Evolutionary conservation across 2,888 invertebrate genomes (phyloP).

Genomic region (Mesoligia furuncula): DNA sequence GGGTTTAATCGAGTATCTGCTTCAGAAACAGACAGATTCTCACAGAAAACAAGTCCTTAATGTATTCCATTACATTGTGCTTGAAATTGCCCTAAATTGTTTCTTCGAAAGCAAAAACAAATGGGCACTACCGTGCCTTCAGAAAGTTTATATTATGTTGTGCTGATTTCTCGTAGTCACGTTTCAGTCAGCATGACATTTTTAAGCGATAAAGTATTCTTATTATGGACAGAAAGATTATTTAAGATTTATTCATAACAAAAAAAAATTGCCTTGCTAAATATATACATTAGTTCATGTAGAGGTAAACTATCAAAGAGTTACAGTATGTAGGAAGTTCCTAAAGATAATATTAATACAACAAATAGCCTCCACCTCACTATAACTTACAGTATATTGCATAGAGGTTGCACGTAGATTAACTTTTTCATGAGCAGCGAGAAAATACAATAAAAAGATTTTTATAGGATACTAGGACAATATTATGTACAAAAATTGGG

Average conservation of each 20-base stretch:
- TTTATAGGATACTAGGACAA: neutral
- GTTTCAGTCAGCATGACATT: constrained; percentile 12
- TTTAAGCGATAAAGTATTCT: constrained; percentile 3
- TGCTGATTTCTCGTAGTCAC: neutral
- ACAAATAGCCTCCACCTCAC: constrained; percentile 3
- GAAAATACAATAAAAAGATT: constrained; percentile 3
- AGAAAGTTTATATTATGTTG: constrained; percentile 9
- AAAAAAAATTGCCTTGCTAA: neutral
- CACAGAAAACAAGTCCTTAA: neutral
- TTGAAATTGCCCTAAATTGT: neutral
- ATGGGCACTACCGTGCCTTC: constrained; percentile 20
- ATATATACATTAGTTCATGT: constrained; percentile 16
- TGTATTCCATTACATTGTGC: neutral
- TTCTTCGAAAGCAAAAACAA: neutral
- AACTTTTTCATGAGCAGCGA: constrained; percentile 8
- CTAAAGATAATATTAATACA: constrained; percentile 20
- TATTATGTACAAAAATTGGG: constrained; percentile 7
- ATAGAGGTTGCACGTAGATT: neutral
- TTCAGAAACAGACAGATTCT: neutral
- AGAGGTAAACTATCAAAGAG: constrained; percentile 16
- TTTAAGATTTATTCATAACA: constrained; percentile 4
- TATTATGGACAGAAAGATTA: neutral
- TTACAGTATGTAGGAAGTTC: constrained; percentile 35
- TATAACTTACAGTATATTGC: neutral
- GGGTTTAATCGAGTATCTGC: neutral